Percentiles rank a stretch among this genome's conserved stretches.
Evolutionary conservation across 2,113 vertebrate genomes (phyloP).

Genomic region (Eonycteris spelaea): DNA sequence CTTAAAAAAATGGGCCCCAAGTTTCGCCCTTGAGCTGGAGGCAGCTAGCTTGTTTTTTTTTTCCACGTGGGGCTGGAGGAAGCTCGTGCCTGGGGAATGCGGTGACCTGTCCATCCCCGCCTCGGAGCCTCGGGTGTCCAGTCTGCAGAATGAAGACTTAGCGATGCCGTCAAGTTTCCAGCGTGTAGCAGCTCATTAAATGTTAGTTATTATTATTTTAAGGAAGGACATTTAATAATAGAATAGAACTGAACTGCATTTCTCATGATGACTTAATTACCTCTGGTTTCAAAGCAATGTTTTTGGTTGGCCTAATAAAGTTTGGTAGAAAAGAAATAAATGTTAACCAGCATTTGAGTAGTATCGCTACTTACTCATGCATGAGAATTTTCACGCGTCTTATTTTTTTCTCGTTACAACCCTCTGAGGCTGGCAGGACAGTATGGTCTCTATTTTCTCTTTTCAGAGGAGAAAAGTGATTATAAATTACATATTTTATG

Average conservation of each 20-base stretch:
- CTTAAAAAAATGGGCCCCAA: too few species aligned
- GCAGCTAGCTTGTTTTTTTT: too few species aligned
- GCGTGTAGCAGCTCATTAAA: neutral
- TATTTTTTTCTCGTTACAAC: neutral
- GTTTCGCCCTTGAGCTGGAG: neutral
- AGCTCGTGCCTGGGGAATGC: accelerated
- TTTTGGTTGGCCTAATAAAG: neutral
- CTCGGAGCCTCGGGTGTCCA: accelerated
- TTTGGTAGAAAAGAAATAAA: neutral
- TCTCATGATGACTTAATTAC: neutral
- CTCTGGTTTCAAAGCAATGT: neutral
- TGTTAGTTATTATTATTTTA: neutral
- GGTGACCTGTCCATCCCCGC: neutral
- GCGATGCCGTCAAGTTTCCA: neutral
- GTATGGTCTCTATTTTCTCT: neutral
- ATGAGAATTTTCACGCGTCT: accelerated
- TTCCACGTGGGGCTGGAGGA: accelerated
- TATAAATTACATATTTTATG: too few species aligned
- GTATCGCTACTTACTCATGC: accelerated
- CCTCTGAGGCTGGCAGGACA: accelerated
- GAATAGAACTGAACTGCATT: neutral
- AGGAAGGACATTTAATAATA: neutral
- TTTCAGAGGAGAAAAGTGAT: too few species aligned
- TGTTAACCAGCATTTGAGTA: too few species aligned
- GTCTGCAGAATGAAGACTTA: neutral